phyloP scores from a whole-genome alignment of 1,140 invertebrate species.

The Papilio helenus region DNA sequence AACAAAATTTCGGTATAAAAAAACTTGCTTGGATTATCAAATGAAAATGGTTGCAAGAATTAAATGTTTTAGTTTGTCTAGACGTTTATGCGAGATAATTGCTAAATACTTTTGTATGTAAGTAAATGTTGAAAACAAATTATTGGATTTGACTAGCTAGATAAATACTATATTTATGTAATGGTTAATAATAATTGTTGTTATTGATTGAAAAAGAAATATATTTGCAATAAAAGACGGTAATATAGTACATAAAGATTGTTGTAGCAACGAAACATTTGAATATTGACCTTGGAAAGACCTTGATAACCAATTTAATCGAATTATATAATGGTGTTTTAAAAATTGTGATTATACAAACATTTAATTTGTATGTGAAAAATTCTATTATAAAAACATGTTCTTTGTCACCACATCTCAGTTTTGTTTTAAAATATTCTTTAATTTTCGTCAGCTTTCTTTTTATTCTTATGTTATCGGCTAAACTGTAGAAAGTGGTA shows the following conservation, averaged over 20 bases:
- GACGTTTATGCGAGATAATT: neutral
- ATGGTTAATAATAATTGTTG: neutral
- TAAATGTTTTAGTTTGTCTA: slow-evolving; percentile 9
- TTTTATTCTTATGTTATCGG: slow-evolving; percentile 9
- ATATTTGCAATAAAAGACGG: neutral
- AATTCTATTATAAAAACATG: neutral
- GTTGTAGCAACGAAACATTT: neutral
- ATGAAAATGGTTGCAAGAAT: neutral
- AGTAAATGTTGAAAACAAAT: neutral
- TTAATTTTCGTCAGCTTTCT: slow-evolving; percentile 20
- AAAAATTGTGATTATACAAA: neutral
- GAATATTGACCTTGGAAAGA: neutral
- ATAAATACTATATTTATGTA: neutral
- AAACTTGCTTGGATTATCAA: neutral
- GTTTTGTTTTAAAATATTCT: slow-evolving; percentile 2
- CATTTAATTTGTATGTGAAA: neutral
- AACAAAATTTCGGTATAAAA: neutral
- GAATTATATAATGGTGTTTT: neutral
- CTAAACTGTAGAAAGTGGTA: slow-evolving; percentile 19
- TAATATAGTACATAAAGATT: neutral
- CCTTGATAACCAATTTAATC: neutral
- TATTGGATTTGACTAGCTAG: slow-evolving; percentile 18
- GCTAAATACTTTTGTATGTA: neutral
- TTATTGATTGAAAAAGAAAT: neutral
- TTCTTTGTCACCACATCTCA: neutral